Base-by-base conservation (phyloP, 35 echinoderm and acorn worm species). In the Heliocidaris tuberculata region DNA sequence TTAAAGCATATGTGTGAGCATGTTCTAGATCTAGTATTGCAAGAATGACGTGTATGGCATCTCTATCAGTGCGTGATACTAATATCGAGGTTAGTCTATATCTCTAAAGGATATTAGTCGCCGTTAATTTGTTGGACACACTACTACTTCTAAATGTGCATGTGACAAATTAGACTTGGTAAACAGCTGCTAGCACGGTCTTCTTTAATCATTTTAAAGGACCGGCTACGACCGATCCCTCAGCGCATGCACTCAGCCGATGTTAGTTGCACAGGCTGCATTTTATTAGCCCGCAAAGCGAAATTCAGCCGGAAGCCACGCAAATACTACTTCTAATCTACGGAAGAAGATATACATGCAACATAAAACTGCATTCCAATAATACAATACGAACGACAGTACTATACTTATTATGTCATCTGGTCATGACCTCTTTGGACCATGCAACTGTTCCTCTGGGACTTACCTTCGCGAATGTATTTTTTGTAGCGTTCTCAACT, bases 401-500 rank as follows among this genome's bases (percentile, higher is more conserved):
- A 56, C 52, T 56, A 11, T 56, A 10, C 65, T 7, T 78, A 5
- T 78, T 78, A 71, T 19, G 65, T 78, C 60, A 70, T 70, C 27
- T 19, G 60, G 12, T 24, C 4, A 78, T n/a, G 17, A 19, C 65
- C 19, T 78, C 19, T 4, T 70, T 78, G 19, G 21, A 19, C 5
- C 87, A 89, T 89, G 87, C 87, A 89, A 0, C 35, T 32, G 32
- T 89, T 32, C 17, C 13, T 47, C 31, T 89, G 19, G 16, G 19
- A 93, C 91, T 93, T 93, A 93, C 91, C 91, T 48, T 93, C 30
- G 91, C 47, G 48, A 93, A 93, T 49, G 91, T 32, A 59, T 93
- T 93, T 93, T 93, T 93, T 93, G 91, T 52, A 13, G 91, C 91
- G 48, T 93, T 93, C 50, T 93, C 91, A 13, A 93, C 50, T 93